A percentile compares a stretch with the other conserved stretches of the same genome.
Conservation (phyloP, 2,888 invertebrate species). For the Argyra leucocephala region DNA sequence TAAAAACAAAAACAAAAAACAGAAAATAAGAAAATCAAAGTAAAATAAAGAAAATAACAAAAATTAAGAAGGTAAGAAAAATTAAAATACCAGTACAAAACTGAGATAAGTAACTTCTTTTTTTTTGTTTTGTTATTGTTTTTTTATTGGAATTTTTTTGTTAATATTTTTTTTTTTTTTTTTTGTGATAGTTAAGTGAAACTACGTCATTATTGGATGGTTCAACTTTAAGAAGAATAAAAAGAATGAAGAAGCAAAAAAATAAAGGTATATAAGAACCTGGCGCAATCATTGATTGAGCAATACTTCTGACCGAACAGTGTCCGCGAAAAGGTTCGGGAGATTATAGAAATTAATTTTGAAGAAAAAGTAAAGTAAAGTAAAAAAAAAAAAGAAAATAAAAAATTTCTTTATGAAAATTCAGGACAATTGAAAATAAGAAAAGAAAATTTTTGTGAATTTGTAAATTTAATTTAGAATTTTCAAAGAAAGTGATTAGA, state of each 20-base stretch:
- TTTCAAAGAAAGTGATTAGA: no score
- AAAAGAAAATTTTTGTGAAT: no score
- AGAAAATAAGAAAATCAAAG: no score
- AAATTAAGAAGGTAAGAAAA: no score
- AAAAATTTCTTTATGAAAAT: not conserved
- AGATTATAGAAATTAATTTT: not conserved
- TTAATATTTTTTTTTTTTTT: no score
- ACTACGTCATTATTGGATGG: slow-evolving; percentile 8
- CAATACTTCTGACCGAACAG: slow-evolving; percentile 31
- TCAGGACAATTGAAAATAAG: no score
- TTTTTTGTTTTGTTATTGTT: no score
- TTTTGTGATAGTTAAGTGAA: not conserved
- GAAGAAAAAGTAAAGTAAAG: no score
- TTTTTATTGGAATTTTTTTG: no score
- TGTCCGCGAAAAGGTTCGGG: slow-evolving; percentile 24
- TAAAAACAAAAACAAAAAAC: not conserved
- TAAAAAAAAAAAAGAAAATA: no score
- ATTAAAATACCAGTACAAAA: not conserved
- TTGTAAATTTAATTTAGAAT: no score
- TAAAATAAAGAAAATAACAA: no score
- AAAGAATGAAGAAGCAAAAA: not conserved
- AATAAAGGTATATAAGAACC: slow-evolving; percentile 33
- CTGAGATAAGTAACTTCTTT: slow-evolving; percentile 4
- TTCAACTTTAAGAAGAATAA: slow-evolving; percentile 2
- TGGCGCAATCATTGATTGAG: slow-evolving; percentile 30